Percentiles rank a stretch among this genome's conserved stretches.
Evolutionary conservation across 2,113 vertebrate species (phyloP).

Genomic region (Oncorhynchus gorbuscha): DNA sequence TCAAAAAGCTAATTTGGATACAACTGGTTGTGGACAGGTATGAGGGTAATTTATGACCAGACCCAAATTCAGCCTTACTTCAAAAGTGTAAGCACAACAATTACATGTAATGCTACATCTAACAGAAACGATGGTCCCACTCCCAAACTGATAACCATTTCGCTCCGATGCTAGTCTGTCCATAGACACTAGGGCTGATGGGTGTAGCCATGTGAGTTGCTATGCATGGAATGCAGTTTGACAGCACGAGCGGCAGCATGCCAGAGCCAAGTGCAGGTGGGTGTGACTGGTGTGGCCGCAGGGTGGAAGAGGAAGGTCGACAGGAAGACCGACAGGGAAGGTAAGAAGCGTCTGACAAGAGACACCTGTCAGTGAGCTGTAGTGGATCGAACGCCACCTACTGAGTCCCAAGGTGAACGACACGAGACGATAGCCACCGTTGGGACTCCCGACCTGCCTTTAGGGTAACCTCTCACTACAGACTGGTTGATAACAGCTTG

Average conservation of each 20-base stretch:
- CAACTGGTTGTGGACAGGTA: too few relatives aligned
- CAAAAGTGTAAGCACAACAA: too few relatives aligned
- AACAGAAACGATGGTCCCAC: neutral
- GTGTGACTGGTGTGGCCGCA: slow-evolving; percentile 52
- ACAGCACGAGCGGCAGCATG: slow-evolving; percentile 50
- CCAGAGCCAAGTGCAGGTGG: slow-evolving; percentile 53
- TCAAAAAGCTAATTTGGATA: too few relatives aligned
- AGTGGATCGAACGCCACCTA: slow-evolving; percentile 38
- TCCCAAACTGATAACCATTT: slow-evolving; percentile 11
- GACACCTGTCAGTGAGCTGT: neutral
- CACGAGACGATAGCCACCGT: neutral
- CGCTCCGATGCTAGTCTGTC: slow-evolving; percentile 6
- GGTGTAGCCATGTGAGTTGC: slow-evolving; percentile 47
- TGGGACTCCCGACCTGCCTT: too few relatives aligned
- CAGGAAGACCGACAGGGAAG: neutral
- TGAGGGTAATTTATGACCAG: too few relatives aligned
- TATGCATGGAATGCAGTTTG: slow-evolving; percentile 58
- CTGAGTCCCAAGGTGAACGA: slow-evolving; percentile 12
- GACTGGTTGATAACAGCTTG: too few relatives aligned
- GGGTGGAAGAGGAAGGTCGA: slow-evolving; percentile 11
- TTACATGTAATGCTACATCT: neutral
- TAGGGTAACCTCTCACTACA: too few relatives aligned
- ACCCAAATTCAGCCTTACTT: too few relatives aligned
- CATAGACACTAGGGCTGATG: slow-evolving; percentile 27
- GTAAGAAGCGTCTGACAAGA: neutral